phyloP scores from a whole-genome alignment of 2,888 invertebrate species.

The Leuctra nigra region DNA sequence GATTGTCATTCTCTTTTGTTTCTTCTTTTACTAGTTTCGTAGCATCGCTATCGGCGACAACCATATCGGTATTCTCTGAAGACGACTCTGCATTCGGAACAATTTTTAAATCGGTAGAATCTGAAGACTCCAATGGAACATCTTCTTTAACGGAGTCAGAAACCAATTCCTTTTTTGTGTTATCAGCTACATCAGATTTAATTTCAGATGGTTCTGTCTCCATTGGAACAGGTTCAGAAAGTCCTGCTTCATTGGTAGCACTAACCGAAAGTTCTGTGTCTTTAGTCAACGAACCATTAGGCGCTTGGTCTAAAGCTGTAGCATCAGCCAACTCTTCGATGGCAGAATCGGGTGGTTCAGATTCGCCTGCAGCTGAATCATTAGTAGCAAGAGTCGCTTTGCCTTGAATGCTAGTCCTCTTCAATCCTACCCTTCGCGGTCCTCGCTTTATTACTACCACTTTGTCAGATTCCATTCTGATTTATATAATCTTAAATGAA shows the following conservation, averaged over 20 bases:
- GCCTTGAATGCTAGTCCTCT: constrained; percentile 3
- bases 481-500: not conserved
- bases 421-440: constrained; percentile 1
- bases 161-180: no score
- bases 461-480: constrained; percentile 6
- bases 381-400: not conserved
- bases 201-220: no score
- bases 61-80: not conserved
- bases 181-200: no score
- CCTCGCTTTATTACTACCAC: constrained; percentile 1
- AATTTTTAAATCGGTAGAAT: not conserved
- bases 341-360: not conserved
- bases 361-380: not conserved
- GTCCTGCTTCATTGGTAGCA: no score
- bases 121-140: not conserved
- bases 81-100: not conserved
- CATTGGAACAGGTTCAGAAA: no score
- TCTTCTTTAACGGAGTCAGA: not conserved
- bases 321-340: not conserved
- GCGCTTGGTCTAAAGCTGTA: no score
- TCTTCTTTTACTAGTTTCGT: not conserved
- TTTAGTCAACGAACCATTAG: no score
- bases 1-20: not conserved
- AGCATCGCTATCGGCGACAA: not conserved
- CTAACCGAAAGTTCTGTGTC: no score